Evolutionary conservation across 2,797 vertebrate genomes (phyloP).

Genomic region (Lindbergichthys nudifrons): DNA sequence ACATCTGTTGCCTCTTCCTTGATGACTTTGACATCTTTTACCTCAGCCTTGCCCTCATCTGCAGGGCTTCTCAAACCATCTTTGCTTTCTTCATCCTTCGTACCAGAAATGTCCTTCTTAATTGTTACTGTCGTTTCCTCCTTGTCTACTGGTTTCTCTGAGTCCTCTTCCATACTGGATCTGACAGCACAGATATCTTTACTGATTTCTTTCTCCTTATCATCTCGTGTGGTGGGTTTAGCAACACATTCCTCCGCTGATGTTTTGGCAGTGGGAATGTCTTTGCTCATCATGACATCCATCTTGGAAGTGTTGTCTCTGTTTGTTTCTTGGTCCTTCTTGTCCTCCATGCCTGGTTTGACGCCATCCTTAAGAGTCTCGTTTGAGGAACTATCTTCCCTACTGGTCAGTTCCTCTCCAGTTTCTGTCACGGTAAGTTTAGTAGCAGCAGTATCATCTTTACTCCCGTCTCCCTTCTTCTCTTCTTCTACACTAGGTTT

Average conservation of each 20-base stretch:
- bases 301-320: conserved; percentile 21
- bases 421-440: conserved; percentile 26
- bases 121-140: conserved; percentile 25
- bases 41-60: conserved; percentile 33
- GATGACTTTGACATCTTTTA: conserved; percentile 38
- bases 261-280: conserved; percentile 32
- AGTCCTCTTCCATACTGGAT: conserved; percentile 32
- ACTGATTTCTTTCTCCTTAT: conserved; percentile 50
- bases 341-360: conserved; percentile 27
- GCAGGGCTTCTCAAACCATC: conserved; percentile 23
- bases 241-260: conserved; percentile 14
- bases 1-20: conserved; percentile 53
- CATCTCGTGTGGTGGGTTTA: not conserved
- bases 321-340: conserved; percentile 29
- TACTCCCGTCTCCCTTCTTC: conserved; percentile 14
- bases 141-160: conserved; percentile 22
- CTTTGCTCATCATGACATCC: conserved; percentile 21
- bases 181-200: conserved; percentile 39
- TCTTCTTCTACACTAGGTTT: conserved; percentile 34
- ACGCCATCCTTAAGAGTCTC: conserved; percentile 28
- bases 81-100: conserved; percentile 44
- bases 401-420: conserved; percentile 23
- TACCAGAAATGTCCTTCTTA: conserved; percentile 22
- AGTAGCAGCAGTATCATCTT: conserved; percentile 29
- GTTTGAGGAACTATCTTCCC: conserved; percentile 37